Percentiles rank a stretch among this genome's conserved stretches.
Conservation (phyloP, 2,113 vertebrate species). For the Epinephelus fuscoguttatus region DNA sequence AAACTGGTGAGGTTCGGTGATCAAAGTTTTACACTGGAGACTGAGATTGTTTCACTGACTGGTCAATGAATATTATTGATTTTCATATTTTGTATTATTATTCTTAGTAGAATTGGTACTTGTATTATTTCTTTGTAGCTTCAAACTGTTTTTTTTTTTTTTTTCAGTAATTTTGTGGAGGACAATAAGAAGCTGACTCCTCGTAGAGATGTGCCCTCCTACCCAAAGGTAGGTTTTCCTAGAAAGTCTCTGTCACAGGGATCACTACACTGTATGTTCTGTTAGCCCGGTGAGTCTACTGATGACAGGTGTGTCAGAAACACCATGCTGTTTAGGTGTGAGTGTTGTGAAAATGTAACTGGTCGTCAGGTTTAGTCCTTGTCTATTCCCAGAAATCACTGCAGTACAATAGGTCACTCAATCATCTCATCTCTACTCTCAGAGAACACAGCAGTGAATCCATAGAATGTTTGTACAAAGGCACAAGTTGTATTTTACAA, state of each 20-base stretch:
- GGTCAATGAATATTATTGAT: not conserved
- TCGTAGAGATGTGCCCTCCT: slow-evolving; percentile 88
- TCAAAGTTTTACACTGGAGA: not conserved
- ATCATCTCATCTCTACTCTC: not conserved
- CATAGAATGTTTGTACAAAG: not conserved
- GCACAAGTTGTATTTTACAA: not conserved
- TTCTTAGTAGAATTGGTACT: not conserved
- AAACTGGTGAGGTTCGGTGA: not conserved
- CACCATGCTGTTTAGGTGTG: no score
- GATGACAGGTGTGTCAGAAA: not conserved
- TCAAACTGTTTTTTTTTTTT: not conserved
- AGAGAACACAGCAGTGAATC: not conserved
- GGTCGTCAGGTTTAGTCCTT: not conserved
- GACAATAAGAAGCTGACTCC: slow-evolving; percentile 88
- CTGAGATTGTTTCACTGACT: not conserved
- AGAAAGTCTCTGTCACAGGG: not conserved
- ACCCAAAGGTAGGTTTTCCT: slow-evolving; percentile 88
- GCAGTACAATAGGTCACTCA: not conserved
- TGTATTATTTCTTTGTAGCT: slow-evolving; percentile 69
- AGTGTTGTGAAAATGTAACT: not conserved
- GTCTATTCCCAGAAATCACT: not conserved
- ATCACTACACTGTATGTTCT: not conserved
- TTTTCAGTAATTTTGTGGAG: slow-evolving; percentile 86
- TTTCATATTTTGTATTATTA: not conserved
- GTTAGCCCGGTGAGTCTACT: not conserved